Base-by-base conservation (phyloP, 2,113 vertebrate species). In the Elephantulus edwardii region DNA sequence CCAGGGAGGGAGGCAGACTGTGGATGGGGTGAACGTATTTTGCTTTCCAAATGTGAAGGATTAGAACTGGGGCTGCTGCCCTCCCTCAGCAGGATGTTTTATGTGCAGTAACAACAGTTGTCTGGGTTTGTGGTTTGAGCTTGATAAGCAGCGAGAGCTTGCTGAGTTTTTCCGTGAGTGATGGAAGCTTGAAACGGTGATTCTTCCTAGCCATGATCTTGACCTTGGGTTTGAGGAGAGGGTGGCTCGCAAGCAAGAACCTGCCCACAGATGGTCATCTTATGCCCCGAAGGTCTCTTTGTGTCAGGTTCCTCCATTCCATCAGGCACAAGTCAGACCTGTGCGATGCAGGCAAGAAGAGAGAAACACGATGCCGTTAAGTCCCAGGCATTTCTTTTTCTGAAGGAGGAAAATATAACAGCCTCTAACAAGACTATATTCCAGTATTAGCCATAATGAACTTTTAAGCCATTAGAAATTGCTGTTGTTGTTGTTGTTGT, bases 41-140 rank as follows among this genome's bases (percentile, higher is more conserved):
- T 70, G 56, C 91, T 94, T 92, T 93, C 89, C 94, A 90, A 81
- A 91, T 52, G 42, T 35, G 68, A 91, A 42, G 72, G 86, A 81
- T 90, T 88, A 86, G 72, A 60, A n/a, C 19, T 20, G 22, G 93
- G 80, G 70, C 28, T 52, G 71, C 79, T 42, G 66, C 66, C 8
- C 0, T 89, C 66, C 76, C 91, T 93, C 81, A 33, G 35, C 0
- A 4, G 89, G 71, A 38, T 74, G n/a, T 91, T 93, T 90, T 68
- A 58, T 91, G 40, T 26, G 12, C 60, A 95, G 54, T 83, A 91
- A 88, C 17, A 91, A 88, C 17, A 78, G 83, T 93, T 80, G 68
- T 92, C 88, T 35, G 79, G 78, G 66, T 88, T 88, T 93, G 76
- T 28, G 83, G 94, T 64, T 86, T 83, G 70, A 17, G 42, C 72